These are phyloP conservation scores for Ephestia elutella DNA, from an alignment of 1,140 invertebrate genomes.

Conservation along the genomic window DNA sequence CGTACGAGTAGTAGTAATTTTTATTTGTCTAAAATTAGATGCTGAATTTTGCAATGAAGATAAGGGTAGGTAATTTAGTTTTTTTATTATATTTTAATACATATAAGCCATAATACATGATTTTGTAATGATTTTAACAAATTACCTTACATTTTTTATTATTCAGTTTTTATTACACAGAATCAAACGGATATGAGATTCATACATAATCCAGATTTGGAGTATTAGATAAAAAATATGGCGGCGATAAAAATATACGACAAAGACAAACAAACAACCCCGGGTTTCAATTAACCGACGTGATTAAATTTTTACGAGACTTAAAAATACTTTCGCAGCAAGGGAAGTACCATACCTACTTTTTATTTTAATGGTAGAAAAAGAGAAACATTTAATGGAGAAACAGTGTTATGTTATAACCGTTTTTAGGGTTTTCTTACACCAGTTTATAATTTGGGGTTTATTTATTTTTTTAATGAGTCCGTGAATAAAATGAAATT, in stretches of 20 bases:
- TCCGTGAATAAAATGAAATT: no score
- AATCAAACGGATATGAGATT: not conserved
- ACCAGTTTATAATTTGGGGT: no score
- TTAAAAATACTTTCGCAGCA: slow-evolving; percentile 29
- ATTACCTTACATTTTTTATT: no score
- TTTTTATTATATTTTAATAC: no score
- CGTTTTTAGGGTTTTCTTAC: slow-evolving; percentile 4
- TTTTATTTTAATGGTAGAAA: slow-evolving; percentile 33
- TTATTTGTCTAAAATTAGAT: no score
- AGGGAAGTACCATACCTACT: slow-evolving; percentile 20
- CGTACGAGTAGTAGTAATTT: not conserved
- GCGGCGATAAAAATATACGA: slow-evolving; percentile 21
- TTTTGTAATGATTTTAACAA: no score
- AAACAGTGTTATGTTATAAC: slow-evolving; percentile 30
- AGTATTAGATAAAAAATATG: not conserved
- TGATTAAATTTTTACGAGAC: slow-evolving; percentile 45
- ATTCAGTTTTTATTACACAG: no score
- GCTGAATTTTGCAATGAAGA: no score
- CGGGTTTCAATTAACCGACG: slow-evolving; percentile 39
- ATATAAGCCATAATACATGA: no score
- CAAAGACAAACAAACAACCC: slow-evolving; percentile 19
- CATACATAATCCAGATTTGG: not conserved
- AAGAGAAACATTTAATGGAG: slow-evolving; percentile 37
- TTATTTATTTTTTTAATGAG: no score
- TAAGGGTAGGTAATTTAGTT: no score